Evolutionary conservation across 2,113 vertebrate species (phyloP).

Genomic region (Oncorhynchus nerka): DNA sequence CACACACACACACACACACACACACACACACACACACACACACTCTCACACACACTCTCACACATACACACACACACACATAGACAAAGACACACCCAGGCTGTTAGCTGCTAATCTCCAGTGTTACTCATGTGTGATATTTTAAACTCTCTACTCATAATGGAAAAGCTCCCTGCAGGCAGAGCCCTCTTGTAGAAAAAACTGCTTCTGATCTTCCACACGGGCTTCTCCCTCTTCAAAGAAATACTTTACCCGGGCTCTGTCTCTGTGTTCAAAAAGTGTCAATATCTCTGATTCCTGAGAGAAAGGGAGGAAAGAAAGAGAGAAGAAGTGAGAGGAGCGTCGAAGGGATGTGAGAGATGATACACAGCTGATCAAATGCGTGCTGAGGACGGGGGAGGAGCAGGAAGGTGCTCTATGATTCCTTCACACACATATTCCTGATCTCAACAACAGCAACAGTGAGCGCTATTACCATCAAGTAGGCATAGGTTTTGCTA

Average conservation of each 20-base stretch:
- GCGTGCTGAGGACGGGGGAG: background rate
- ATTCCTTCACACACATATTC: conserved; percentile 37
- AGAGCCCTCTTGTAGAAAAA: conserved; percentile 15
- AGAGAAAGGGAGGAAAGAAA: conserved; percentile 7
- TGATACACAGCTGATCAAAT: conserved; percentile 39
- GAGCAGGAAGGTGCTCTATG: conserved; percentile 23
- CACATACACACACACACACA: background rate
- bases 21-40: no score
- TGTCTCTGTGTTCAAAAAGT: conserved; percentile 23
- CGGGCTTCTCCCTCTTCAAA: conserved; percentile 28
- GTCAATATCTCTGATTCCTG: conserved; percentile 37
- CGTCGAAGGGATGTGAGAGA: background rate
- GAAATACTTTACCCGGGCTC: conserved; percentile 19
- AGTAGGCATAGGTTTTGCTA: no score
- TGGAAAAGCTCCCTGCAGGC: conserved; percentile 20
- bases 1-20: no score
- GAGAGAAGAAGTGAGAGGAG: conserved; percentile 1
- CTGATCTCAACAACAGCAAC: conserved; percentile 14
- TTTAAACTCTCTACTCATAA: background rate
- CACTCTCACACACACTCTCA: background rate
- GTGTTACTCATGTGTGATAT: background rate
- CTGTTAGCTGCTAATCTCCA: background rate
- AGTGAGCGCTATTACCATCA: conserved; percentile 44
- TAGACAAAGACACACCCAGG: background rate
- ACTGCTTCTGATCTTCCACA: conserved; percentile 6